Conservation (phyloP, 2,113 vertebrate species). For the Hemiprocne comata region DNA sequence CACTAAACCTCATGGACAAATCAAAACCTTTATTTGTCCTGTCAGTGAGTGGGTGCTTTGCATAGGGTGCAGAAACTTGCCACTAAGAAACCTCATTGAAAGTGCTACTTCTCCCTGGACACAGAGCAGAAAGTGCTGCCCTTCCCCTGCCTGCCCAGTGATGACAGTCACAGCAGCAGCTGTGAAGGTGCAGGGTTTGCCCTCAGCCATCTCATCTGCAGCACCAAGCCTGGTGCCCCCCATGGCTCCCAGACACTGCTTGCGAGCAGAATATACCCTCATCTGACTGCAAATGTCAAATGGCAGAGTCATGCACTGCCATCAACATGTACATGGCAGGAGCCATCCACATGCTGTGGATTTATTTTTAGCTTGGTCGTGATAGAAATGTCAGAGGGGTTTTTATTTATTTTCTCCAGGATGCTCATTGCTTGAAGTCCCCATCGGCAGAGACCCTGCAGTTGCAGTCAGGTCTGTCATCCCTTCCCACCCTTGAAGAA, state of each 20-base stretch:
- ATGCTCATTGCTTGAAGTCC: not conserved
- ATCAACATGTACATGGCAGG: rapidly evolving
- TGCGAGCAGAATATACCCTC: not conserved
- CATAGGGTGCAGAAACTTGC: not conserved
- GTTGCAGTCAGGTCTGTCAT: not conserved
- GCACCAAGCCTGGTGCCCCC: rapidly evolving
- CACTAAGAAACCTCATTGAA: not conserved
- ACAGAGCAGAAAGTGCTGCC: not conserved
- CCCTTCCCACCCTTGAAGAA: not conserved
- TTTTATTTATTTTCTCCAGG: conserved; percentile 15
- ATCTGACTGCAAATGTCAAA: not conserved
- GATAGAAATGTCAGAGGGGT: not conserved
- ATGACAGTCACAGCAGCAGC: not conserved
- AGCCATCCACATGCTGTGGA: not conserved
- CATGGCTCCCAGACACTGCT: not conserved
- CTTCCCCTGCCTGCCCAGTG: rapidly evolving
- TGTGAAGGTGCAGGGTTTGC: rapidly evolving
- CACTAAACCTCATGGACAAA: not conserved
- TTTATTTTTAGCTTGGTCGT: not conserved
- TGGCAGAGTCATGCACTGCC: not conserved
- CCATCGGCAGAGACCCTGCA: not conserved
- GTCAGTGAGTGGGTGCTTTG: not conserved
- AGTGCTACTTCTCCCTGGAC: rapidly evolving
- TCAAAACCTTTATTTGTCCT: not conserved
- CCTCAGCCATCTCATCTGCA: not conserved